Evolutionary conservation across 2,113 vertebrate genomes (phyloP), one percentile per base, ranked within the genome.

Genomic region (Oncorhynchus gorbuscha): DNA sequence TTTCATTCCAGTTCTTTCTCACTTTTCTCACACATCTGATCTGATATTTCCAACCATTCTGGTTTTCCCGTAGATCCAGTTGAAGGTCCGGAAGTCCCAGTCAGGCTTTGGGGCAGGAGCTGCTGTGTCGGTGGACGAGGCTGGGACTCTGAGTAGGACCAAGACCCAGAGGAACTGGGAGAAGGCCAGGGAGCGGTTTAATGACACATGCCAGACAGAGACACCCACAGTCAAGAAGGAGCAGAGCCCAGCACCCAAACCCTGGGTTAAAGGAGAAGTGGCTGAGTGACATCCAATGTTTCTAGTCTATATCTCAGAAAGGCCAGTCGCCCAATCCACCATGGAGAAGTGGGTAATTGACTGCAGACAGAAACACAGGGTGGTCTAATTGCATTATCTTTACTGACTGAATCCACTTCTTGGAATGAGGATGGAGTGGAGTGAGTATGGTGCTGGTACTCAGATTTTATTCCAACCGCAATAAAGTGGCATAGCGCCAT

Each of bases 151-250:
- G 61, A 79, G 84, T 61, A 93, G 87, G 66, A 95, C 89, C 67
- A 97, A 95, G 85, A 96, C 91, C 80, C 95, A 96, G 71, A 95
- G 93, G 87, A 98, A 99, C 86, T 99, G 97, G 97, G 96, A 98
- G 81, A 98, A 97, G 85, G 98, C 98, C 3, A 93, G 97, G 71
- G 96, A 97, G 79, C 93, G 98, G 72, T 99, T 97, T 81, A 94
- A 95, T 4, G 97, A 96, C 85, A 92, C 94, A 4, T 97, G 95
- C 74, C 93, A 93, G 71, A 51, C 91, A 9, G 77, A 84, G 11
- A 2, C 14, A 8, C 1, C 28, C 12, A 11, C 79, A 3, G 3
- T 80, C 18, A 88, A 84, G 70, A 69, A 83, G 12, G 88, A 85
- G 71, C 68, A 32, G 13, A 71, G 39, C 67, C 77, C 7, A 5